phyloP scores from a whole-genome alignment of 2,797 vertebrate genomes.

The Argya squamiceps region DNA sequence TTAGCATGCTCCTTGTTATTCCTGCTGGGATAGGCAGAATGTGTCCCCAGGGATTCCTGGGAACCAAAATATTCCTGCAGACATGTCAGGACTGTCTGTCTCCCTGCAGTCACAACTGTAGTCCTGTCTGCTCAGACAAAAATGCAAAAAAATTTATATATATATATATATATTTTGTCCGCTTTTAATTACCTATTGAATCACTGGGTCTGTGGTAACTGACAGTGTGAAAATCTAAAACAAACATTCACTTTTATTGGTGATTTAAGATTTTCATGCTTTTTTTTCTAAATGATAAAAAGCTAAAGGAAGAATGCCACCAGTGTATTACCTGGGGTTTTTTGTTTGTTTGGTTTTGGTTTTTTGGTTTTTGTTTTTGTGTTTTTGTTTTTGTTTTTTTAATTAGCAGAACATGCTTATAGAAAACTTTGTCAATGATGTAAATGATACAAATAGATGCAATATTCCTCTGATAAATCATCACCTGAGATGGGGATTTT shows the following conservation, averaged over 20 bases:
- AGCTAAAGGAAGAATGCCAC: neutral
- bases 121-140: neutral
- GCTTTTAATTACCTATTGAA: neutral
- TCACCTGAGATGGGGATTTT: slow-evolving; percentile 40
- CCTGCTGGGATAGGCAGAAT: neutral
- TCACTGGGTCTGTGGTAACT: neutral
- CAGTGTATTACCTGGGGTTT: neutral
- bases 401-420: slow-evolving; percentile 14
- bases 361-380: no score
- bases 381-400: neutral
- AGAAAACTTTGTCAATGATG: slow-evolving; percentile 61
- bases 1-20: accelerated
- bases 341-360: no score
- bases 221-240: neutral
- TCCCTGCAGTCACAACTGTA: neutral
- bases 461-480: slow-evolving; percentile 39
- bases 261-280: neutral
- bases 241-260: neutral
- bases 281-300: neutral
- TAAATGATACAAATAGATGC: slow-evolving; percentile 37
- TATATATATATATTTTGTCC: no score
- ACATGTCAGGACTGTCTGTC: neutral
- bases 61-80: neutral
- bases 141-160: no score
- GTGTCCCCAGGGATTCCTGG: neutral